These are phyloP conservation scores for Elachura formosa DNA, from an alignment of 2,113 vertebrate species.

Conservation along the genomic window DNA sequence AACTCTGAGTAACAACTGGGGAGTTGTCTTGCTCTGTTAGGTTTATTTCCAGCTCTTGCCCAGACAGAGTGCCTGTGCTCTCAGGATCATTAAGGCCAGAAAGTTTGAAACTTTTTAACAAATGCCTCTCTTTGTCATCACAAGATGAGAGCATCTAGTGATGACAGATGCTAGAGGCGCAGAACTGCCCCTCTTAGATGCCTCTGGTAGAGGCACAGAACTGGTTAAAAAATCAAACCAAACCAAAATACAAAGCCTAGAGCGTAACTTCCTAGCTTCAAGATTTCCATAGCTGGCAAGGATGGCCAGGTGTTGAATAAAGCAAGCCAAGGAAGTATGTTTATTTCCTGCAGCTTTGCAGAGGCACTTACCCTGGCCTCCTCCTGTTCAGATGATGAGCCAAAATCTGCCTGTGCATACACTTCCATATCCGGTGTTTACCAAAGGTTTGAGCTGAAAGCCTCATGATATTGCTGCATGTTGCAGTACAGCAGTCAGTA, in stretches of 20 bases:
- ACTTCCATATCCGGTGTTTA: neutral
- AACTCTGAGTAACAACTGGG: neutral
- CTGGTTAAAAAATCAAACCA: neutral
- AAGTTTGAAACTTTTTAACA: neutral
- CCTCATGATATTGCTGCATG: neutral
- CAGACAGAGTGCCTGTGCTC: neutral
- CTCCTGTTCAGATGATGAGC: neutral
- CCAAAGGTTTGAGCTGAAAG: neutral
- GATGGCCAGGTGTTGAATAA: neutral
- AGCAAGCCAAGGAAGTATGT: neutral
- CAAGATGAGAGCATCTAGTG: too few species aligned
- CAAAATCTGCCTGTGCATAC: neutral
- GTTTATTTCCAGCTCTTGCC: neutral
- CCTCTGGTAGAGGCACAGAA: neutral
- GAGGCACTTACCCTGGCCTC: neutral
- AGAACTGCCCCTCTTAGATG: too few species aligned
- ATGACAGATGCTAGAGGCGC: too few species aligned
- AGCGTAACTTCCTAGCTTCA: neutral
- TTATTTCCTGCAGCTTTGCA: neutral
- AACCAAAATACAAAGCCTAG: neutral
- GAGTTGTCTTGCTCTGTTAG: neutral
- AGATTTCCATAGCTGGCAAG: neutral
- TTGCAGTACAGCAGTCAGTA: neutral
- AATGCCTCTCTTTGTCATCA: neutral
- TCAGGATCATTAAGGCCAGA: neutral